These are phyloP conservation scores for Eulemur rubriventer DNA, from an alignment of 2,797 vertebrate genomes.

Conservation along the genomic window DNA sequence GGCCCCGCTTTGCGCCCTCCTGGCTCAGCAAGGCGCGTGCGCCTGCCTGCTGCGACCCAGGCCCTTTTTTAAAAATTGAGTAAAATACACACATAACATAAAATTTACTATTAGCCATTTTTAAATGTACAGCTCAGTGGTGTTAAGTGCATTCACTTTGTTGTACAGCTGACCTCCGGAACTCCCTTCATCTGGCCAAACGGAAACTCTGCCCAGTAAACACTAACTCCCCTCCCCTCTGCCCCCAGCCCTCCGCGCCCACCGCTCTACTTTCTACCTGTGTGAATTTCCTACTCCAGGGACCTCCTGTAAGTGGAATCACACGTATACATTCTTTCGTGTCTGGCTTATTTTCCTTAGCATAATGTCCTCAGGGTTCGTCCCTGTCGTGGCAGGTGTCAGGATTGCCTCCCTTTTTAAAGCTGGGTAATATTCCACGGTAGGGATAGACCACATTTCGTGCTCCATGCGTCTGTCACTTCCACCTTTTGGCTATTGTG, in stretches of 20 bases:
- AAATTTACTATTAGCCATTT: background rate
- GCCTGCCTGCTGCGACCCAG: background rate
- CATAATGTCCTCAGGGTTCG: background rate
- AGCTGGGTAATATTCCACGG: background rate
- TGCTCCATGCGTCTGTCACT: background rate
- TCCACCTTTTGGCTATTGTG: background rate
- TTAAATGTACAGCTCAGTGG: background rate
- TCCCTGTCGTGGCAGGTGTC: background rate
- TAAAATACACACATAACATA: background rate
- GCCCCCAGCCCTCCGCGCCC: background rate
- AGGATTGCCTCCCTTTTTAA: background rate
- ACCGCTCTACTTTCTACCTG: background rate
- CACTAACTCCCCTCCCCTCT: background rate
- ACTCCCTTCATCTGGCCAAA: background rate
- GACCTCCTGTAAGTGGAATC: background rate
- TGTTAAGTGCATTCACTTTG: background rate
- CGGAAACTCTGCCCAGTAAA: background rate
- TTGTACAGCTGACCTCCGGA: background rate
- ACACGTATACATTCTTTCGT: background rate
- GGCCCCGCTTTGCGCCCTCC: background rate
- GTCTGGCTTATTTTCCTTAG: background rate
- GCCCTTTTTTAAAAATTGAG: background rate
- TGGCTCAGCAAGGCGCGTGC: background rate
- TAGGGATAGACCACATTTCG: background rate
- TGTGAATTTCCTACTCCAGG: background rate